Base-by-base conservation (phyloP, 2,888 invertebrate species). In the Monopis laevigella region DNA sequence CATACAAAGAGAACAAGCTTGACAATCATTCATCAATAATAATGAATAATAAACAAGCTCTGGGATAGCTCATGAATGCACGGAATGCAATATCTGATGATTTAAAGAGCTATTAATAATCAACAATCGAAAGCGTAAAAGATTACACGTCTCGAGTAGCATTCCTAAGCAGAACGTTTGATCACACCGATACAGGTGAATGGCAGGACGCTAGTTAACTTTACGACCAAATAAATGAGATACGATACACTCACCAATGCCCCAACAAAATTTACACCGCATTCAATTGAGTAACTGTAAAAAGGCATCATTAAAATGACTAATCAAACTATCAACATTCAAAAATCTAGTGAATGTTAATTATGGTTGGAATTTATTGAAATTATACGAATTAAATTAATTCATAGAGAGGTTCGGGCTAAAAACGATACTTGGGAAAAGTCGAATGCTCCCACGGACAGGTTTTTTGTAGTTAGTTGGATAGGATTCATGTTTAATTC, bases 61-160 rank as follows among this genome's bases (percentile, higher is more conserved):
- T 16, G 19, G 39, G 19, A 43, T 34, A 42, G 38, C 38, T 44
- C 38, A 44, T 27, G 41, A 45, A 42, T 41, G 45, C 39, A 45
- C 32, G 44, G 48, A 46, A 47, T 48, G 45, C 29, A 40, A 30
- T 45, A 42, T 40, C 30, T 35, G 63, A 65, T 66, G 67, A 70
- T 66, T 66, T 64, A 65, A 58, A 62, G 62, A 60, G 62, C 70
- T 69, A 71, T 70, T 68, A 72, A 70, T 71, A 70, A 68, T 69
- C 64, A 67, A 67, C 64, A 67, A 71, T 69, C 54, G 69, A 72
- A 71, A 72, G 70, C 71, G 69, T 72, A 66, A 68, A 70, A 69
- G 68, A 69, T n/a, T n/a, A n/a, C 63, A 70, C 66, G 64, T 63
- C 59, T 61, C 60, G 62, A 65, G 66, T 61, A 59, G 60, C 69